Conservation (phyloP, 2,888 invertebrate genomes). For the Spodoptera littoralis region DNA sequence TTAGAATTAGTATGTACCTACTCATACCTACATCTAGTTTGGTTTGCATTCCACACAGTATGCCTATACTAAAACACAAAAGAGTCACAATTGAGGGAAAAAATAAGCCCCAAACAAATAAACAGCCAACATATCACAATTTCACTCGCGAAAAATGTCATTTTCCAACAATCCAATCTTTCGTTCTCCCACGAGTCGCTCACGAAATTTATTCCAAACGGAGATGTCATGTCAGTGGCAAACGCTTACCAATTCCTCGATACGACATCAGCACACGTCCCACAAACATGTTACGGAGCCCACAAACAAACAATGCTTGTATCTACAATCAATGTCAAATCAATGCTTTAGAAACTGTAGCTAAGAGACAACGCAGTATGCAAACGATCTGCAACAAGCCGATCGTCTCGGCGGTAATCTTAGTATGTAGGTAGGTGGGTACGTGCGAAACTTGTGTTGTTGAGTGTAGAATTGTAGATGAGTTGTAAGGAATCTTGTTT, state of each 20-base stretch:
- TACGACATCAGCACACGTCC: slow-evolving; percentile 6
- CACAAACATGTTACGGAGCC: slow-evolving; percentile 16
- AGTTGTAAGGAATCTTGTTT: background rate
- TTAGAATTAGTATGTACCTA: too few species aligned
- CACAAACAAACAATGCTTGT: slow-evolving; percentile 32
- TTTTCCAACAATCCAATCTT: too few species aligned
- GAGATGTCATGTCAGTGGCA: background rate
- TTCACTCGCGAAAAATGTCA: too few species aligned
- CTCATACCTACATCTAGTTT: too few species aligned
- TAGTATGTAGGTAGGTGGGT: background rate
- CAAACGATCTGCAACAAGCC: slow-evolving; percentile 46
- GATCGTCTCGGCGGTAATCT: slow-evolving; percentile 31
- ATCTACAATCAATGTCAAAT: slow-evolving; percentile 43
- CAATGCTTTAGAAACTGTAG: slow-evolving; percentile 41
- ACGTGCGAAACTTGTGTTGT: too few species aligned
- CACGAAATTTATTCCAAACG: background rate
- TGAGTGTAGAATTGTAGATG: slow-evolving; percentile 1
- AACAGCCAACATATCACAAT: too few species aligned
- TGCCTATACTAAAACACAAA: too few species aligned
- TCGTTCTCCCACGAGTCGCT: background rate
- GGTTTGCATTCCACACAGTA: too few species aligned
- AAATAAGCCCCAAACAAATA: too few species aligned
- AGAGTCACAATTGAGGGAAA: too few species aligned
- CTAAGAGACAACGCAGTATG: slow-evolving; percentile 34
- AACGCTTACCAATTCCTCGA: slow-evolving; percentile 1